Conservation (phyloP, 1,140 invertebrate species). For the Mactra quadrangularis region DNA sequence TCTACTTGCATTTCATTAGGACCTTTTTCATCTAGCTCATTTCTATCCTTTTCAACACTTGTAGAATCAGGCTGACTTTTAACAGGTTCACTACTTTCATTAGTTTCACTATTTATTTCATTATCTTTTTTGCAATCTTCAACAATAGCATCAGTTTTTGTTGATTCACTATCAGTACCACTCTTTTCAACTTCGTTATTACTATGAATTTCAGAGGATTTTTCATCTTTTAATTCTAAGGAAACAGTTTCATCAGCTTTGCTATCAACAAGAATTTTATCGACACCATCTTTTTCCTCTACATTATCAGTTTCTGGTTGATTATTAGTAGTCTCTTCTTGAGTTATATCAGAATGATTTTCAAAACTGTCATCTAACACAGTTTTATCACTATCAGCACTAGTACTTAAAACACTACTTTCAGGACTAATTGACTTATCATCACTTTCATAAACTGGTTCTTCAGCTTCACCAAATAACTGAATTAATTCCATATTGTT, state of each 20-base stretch:
- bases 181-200: neutral
- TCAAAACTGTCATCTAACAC: neutral
- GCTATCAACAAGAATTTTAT: neutral
- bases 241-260: neutral
- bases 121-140: neutral
- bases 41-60: neutral
- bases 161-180: neutral
- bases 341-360: neutral
- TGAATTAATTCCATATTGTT: neutral
- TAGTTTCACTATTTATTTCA: neutral
- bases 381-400: slow-evolving; percentile 47
- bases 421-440: slow-evolving; percentile 10
- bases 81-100: neutral
- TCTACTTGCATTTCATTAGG: neutral
- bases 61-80: neutral
- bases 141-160: neutral
- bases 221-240: neutral
- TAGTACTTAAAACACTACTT: slow-evolving; percentile 1
- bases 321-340: neutral
- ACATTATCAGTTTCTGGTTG: neutral
- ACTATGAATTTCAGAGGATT: neutral
- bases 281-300: neutral
- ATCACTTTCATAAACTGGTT: slow-evolving; percentile 21
- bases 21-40: neutral
- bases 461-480: slow-evolving; percentile 20